Conservation (phyloP, 2,113 vertebrate genomes). For the Myotis brandtii region DNA sequence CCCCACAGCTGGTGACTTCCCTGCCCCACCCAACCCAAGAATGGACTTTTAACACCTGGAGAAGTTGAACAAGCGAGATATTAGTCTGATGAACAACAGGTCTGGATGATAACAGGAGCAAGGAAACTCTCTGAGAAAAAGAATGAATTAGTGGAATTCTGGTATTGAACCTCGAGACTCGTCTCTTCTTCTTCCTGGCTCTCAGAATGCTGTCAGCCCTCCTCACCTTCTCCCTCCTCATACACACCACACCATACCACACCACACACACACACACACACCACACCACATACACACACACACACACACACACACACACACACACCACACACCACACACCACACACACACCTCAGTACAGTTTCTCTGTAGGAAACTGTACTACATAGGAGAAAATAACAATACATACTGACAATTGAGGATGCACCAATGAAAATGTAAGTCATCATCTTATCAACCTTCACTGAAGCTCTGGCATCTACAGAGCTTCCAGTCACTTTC, state of each 20-base stretch:
- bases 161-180: background rate
- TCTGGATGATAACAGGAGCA: background rate
- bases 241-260: background rate
- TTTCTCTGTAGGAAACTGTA: background rate
- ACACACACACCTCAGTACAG: background rate
- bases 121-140: background rate
- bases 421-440: background rate
- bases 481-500: background rate
- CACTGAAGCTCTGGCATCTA: background rate
- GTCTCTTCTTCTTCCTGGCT: background rate
- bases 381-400: background rate
- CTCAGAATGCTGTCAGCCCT: background rate
- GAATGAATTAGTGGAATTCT: background rate
- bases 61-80: background rate
- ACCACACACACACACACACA: accelerated
- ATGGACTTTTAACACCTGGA: background rate
- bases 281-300: background rate
- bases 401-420: background rate
- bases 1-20: background rate
- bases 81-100: background rate
- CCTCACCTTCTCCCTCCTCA: background rate
- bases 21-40: background rate
- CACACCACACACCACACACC: too few relatives aligned
- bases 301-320: too few relatives aligned
- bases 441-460: background rate